A percentile compares a stretch with the other conserved stretches of the same genome.
Evolutionary conservation across 2,113 vertebrate species (phyloP).

Genomic region (Suncus etruscus): DNA sequence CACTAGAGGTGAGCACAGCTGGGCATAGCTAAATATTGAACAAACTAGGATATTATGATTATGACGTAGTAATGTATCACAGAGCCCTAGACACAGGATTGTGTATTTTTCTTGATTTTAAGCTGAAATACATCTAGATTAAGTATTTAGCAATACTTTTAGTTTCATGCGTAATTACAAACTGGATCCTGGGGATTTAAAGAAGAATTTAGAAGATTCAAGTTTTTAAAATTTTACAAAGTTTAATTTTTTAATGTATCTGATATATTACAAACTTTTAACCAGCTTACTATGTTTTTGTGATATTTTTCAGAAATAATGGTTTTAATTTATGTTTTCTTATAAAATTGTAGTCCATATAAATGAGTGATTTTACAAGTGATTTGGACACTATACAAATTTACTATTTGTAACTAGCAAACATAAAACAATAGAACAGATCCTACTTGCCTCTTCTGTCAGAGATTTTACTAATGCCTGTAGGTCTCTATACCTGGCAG

Average conservation of each 20-base stretch:
- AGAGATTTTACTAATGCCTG: background rate
- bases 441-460: background rate
- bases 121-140: background rate
- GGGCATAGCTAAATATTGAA: no score
- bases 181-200: conserved; percentile 13
- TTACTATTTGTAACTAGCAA: conserved; percentile 7
- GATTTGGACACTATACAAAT: conserved; percentile 2
- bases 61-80: background rate
- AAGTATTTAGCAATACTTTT: conserved; percentile 26
- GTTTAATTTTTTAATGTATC: background rate
- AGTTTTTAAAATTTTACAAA: conserved; percentile 10
- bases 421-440: conserved; percentile 8
- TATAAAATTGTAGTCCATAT: conserved; percentile 24
- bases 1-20: no score
- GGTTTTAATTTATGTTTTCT: background rate
- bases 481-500: background rate
- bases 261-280: background rate
- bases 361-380: conserved; percentile 37
- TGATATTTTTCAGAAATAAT: conserved; percentile 3
- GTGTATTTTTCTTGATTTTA: conserved; percentile 12
- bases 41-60: background rate
- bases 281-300: conserved; percentile 20
- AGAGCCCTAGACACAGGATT: background rate
- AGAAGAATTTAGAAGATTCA: conserved; percentile 49
- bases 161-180: conserved; percentile 31